A percentile compares a stretch with the other conserved stretches of the same genome.
Evolutionary conservation across 2,888 invertebrate genomes (phyloP).

Genomic region (Hedya salicella): DNA sequence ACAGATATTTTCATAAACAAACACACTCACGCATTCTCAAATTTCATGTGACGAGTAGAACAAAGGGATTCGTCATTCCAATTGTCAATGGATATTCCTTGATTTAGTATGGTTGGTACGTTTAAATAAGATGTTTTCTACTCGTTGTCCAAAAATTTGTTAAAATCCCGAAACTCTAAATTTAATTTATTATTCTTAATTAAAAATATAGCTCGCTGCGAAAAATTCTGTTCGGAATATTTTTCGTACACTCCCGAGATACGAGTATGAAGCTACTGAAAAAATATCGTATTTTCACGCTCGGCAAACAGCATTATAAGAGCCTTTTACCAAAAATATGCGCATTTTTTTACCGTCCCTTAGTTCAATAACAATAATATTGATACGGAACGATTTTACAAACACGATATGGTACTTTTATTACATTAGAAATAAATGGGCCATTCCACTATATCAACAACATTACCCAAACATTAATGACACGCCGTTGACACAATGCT

Average conservation of each 20-base stretch:
- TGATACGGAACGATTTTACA: conserved; percentile 23
- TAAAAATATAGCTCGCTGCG: not conserved
- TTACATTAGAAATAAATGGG: not conserved
- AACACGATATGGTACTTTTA: conserved; percentile 8
- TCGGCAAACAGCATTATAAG: conserved; percentile 9
- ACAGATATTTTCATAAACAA: conserved; percentile 48
- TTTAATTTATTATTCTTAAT: not conserved
- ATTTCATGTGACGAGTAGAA: conserved; percentile 47
- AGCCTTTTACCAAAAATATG: conserved; percentile 16
- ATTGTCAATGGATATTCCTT: conserved; percentile 12
- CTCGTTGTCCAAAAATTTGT: not conserved
- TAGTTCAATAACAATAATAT: conserved; percentile 13
- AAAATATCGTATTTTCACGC: conserved; percentile 1
- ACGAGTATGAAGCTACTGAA: not conserved
- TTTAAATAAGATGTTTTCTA: not conserved
- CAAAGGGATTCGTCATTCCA: conserved; percentile 46
- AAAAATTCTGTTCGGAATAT: not conserved
- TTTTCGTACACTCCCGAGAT: not conserved
- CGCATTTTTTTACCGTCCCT: conserved; percentile 24
- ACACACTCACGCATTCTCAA: conserved; percentile 41
- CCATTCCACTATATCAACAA: conserved; percentile 13
- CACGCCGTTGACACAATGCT: conserved; percentile 23
- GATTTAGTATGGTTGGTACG: conserved; percentile 4
- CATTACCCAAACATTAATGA: conserved; percentile 32
- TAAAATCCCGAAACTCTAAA: not conserved